phyloP scores from a whole-genome alignment of 2,888 invertebrate species.

The Ophion slaviceki region DNA sequence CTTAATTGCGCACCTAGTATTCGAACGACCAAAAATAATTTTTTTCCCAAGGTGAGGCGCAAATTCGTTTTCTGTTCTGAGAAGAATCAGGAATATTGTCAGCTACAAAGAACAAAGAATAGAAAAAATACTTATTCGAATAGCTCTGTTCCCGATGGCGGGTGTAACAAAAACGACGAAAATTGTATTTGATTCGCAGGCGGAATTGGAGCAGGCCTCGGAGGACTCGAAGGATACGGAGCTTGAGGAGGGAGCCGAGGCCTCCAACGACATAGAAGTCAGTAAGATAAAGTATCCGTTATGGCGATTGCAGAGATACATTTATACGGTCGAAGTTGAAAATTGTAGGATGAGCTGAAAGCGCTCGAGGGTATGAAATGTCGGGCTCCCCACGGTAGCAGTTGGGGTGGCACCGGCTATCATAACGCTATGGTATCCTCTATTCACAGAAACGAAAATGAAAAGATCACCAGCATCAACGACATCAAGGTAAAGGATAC shows the following conservation, averaged over 20 bases:
- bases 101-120: too few relatives aligned
- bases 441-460: conserved; percentile 85
- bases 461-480: conserved; percentile 84
- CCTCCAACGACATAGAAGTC: conserved; percentile 78
- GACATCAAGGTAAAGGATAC: conserved; percentile 86
- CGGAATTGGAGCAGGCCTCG: conserved; percentile 85
- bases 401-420: conserved; percentile 91
- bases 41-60: too few relatives aligned
- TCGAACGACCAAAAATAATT: too few relatives aligned
- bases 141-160: background rate
- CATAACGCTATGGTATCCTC: conserved; percentile 95
- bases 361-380: conserved; percentile 93
- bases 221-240: conserved; percentile 74
- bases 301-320: conserved; percentile 84
- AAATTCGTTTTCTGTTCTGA: too few relatives aligned
- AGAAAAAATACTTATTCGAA: too few relatives aligned
- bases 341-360: conserved; percentile 87
- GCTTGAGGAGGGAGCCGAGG: conserved; percentile 72
- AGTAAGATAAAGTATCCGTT: conserved; percentile 81
- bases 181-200: conserved; percentile 71
- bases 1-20: too few relatives aligned
- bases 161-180: background rate
- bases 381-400: conserved; percentile 92
- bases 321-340: conserved; percentile 79
- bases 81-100: too few relatives aligned